Evolutionary conservation across 2,113 vertebrate genomes (phyloP), one percentile per base, ranked within the genome.

Genomic region (Sphyrna mokarran): DNA sequence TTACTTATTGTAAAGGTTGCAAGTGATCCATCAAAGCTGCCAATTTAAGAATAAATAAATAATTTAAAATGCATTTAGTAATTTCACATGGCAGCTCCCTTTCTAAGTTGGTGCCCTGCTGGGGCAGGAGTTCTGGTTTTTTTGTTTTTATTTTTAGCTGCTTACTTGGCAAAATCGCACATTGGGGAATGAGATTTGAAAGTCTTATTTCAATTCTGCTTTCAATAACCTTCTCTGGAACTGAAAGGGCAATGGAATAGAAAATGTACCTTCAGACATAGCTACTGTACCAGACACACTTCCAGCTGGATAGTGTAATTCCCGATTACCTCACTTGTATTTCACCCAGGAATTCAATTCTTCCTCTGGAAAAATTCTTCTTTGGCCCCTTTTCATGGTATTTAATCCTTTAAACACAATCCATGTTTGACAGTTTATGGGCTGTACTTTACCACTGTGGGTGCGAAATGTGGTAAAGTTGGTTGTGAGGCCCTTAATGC

Each of bases 1-100:
- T 69, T 68, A 94, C 22, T 68, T 94, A 22, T 40, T 23, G 37
- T 69, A 69, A 94, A 70, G n/a, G 37, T 69, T 69, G 61, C 63
- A 94, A 94, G 66, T 94, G 37, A 48, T 70, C 66, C 23, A 94
- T 72, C 63, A 70, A 94, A 70, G 18, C 37, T 94, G 93, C 18
- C 66, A 94, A 70, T 43, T 94, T 94, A 23, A 26, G 66, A 94
- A 70, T 29, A 70, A 40, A 48, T 94, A 91, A 91, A 91, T 70
- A n/a, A 70, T 70, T 94, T 40, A 94, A 91, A 87, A 94, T 70
- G 22, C 93, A 72, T 70, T 94, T 70, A 14, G 66, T 70, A 94
- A 69, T 43, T 94, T 69, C 63, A 68, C 68, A 63, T n/a, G 26
- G 14, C 33, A n/a, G 58, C 87, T 63, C 63, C 54, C 6, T 26